A percentile compares a stretch with the other conserved stretches of the same genome.
These are phyloP conservation scores for Ennomos fuscantarius DNA, from an alignment of 2,888 invertebrate genomes.

Conservation along the genomic window DNA sequence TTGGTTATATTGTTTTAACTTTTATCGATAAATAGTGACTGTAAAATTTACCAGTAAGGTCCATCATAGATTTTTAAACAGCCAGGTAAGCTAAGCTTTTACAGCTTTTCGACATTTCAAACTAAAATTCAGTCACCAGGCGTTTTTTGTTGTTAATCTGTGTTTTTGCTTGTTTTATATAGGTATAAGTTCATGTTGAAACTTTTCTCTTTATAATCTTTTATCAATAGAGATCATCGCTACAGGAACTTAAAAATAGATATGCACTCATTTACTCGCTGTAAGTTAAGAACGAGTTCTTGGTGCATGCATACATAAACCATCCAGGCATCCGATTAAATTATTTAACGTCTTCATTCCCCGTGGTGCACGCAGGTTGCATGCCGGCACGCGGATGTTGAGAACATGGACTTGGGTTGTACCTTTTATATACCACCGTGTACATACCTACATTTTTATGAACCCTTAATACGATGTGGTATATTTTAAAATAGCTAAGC, in stretches of 20 bases:
- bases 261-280: conserved; percentile 31
- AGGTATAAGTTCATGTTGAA: no score
- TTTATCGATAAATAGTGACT: no score
- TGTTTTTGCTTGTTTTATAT: no score
- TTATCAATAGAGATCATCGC: conserved; percentile 33
- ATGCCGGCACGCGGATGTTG: conserved; percentile 75
- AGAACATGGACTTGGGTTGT: conserved; percentile 65
- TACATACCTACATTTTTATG: background rate
- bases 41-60: no score
- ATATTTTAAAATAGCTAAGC: conserved; percentile 8
- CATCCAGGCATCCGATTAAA: conserved; percentile 78
- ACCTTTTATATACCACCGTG: conserved; percentile 19
- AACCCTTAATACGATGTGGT: conserved; percentile 1
- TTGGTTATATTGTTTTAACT: no score
- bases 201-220: no score
- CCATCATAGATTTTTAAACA: no score
- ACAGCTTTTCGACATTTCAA: no score
- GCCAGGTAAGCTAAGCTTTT: no score
- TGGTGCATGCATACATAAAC: conserved; percentile 70
- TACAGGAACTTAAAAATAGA: conserved; percentile 44
- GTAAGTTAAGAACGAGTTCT: conserved; percentile 48
- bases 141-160: no score
- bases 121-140: no score
- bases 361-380: conserved; percentile 77
- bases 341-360: conserved; percentile 84